Conservation (phyloP, 2,797 vertebrate genomes). For the Pseudomugil tenellus region DNA sequence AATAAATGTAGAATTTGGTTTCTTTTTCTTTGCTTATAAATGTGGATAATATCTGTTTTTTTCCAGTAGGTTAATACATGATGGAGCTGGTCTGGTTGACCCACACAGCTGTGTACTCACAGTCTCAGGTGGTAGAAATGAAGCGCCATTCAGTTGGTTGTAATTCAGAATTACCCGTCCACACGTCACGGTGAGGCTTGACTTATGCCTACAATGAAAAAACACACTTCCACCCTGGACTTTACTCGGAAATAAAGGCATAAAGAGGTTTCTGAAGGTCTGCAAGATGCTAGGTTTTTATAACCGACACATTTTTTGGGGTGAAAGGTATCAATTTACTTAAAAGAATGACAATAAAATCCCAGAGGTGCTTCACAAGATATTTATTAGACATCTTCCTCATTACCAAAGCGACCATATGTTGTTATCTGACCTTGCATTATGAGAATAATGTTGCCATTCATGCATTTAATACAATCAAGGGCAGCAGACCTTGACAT, state of each 20-base stretch:
- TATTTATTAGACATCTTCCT: constrained; percentile 47
- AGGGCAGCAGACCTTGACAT: constrained; percentile 43
- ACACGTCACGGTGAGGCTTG: constrained; percentile 22
- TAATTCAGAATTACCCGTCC: constrained; percentile 31
- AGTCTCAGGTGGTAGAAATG: constrained; percentile 48
- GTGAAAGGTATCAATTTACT: not conserved
- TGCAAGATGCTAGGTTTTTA: constrained; percentile 30
- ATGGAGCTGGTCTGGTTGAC: constrained; percentile 22
- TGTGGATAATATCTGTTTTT: not conserved
- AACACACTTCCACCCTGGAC: constrained; percentile 16
- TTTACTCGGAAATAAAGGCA: constrained; percentile 21
- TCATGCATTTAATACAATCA: constrained; percentile 35
- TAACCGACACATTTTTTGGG: constrained; percentile 7
- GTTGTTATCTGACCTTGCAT: not conserved
- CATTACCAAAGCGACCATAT: not conserved
- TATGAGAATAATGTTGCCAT: constrained; percentile 19
- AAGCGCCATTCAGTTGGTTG: constrained; percentile 41
- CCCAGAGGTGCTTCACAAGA: constrained; percentile 10
- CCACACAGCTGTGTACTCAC: constrained; percentile 32
- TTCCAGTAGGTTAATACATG: constrained; percentile 5
- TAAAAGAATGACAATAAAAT: constrained; percentile 11
- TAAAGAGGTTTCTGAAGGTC: constrained; percentile 6
- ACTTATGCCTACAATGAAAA: constrained; percentile 11
- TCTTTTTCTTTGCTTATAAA: not conserved
- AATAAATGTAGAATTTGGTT: constrained; percentile 1